These are phyloP conservation scores for Epinephelus coioides DNA, from an alignment of 2,797 vertebrate genomes.

Conservation along the genomic window DNA sequence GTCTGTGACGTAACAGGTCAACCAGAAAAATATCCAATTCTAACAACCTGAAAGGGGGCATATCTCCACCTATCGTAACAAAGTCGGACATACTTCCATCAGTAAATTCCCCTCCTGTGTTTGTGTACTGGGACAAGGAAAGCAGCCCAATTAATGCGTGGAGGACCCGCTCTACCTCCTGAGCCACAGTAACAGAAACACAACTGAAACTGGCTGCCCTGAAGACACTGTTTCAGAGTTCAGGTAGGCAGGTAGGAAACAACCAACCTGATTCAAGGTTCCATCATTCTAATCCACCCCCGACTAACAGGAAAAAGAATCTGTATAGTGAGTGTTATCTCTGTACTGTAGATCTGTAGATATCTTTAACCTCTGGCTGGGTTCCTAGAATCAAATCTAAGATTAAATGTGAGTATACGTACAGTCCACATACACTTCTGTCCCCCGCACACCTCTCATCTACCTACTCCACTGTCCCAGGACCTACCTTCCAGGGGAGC, in stretches of 20 bases:
- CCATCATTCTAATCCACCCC: not conserved
- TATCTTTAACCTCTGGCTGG: not conserved
- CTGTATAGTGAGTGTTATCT: not conserved
- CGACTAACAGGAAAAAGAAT: not conserved
- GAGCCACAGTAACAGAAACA: too few species aligned
- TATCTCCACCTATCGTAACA: too few species aligned
- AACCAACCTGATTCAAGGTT: not conserved
- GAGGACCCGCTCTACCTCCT: too few species aligned
- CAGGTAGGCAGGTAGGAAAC: not conserved
- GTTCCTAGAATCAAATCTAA: not conserved
- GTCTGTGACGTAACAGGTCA: too few species aligned
- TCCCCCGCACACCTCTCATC: not conserved
- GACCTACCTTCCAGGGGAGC: conserved; percentile 88
- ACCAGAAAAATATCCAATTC: too few species aligned
- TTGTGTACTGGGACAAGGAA: too few species aligned
- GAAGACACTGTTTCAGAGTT: not conserved
- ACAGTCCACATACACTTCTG: not conserved
- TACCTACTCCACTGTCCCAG: too few species aligned
- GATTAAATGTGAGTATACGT: not conserved
- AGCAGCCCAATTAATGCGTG: too few species aligned
- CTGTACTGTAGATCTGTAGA: not conserved
- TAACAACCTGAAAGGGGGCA: too few species aligned
- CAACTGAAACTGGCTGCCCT: too few species aligned
- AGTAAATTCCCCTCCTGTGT: too few species aligned
- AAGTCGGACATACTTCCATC: too few species aligned